phyloP scores from a whole-genome alignment of 2,113 vertebrate species.

The Epinephelus fuscoguttatus region DNA sequence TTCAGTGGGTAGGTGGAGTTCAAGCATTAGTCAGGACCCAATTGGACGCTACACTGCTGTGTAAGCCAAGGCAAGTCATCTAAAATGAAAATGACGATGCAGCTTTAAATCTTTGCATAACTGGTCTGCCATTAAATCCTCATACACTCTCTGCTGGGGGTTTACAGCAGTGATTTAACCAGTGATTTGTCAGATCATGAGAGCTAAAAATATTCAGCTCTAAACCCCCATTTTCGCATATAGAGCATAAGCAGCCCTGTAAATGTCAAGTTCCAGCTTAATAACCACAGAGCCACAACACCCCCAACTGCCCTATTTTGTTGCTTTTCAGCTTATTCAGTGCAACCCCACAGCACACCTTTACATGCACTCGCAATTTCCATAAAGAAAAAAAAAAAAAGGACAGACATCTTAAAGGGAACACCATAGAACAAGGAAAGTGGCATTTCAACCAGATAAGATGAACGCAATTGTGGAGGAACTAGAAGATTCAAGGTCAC shows the following conservation, averaged over 20 bases:
- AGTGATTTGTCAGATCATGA: neutral
- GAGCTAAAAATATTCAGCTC: conserved; percentile 1
- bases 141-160: neutral
- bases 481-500: conserved; percentile 13
- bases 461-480: conserved; percentile 6
- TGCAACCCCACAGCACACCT: neutral
- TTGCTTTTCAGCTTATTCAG: conserved; percentile 5
- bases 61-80: neutral
- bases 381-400: neutral
- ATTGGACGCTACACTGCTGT: neutral
- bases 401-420: neutral
- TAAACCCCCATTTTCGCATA: neutral
- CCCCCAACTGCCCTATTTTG: neutral
- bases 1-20: neutral
- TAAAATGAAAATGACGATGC: neutral
- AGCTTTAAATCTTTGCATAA: neutral
- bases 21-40: neutral
- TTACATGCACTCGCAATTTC: neutral
- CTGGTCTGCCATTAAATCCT: neutral
- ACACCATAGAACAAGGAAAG: conserved; percentile 8
- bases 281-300: conserved; percentile 18
- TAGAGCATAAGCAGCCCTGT: neutral
- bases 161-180: conserved; percentile 11
- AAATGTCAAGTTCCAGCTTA: conserved; percentile 42
- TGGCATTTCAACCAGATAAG: conserved; percentile 23